Conservation (phyloP, 2,797 vertebrate genomes). For the Ptychobarbus kaznakovi region DNA sequence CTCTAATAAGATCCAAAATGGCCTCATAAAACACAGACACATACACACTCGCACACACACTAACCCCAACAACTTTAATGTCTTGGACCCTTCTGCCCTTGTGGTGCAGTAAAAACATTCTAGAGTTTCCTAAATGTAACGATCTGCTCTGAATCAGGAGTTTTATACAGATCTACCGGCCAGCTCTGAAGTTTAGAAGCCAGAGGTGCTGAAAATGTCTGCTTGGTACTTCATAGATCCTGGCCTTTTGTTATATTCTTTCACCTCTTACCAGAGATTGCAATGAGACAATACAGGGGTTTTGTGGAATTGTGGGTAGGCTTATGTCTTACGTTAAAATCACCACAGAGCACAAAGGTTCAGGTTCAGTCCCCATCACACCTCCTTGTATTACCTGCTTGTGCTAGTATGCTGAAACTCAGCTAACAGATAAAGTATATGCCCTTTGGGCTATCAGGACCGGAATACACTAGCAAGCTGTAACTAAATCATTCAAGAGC, state of each 20-base stretch:
- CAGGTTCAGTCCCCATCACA: not conserved
- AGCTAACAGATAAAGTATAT: constrained; percentile 32
- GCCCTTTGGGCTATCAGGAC: constrained; percentile 35
- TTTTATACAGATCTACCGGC: constrained; percentile 14
- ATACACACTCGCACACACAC: not conserved
- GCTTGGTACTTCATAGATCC: constrained; percentile 5
- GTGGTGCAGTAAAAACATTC: constrained; percentile 43
- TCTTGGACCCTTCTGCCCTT: constrained; percentile 37
- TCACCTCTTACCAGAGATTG: not conserved
- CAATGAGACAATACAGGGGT: not conserved
- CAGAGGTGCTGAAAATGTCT: constrained; percentile 23
- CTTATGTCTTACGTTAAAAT: constrained; percentile 1
- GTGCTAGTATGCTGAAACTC: constrained; percentile 26
- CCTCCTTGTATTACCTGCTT: constrained; percentile 11
- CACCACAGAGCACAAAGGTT: not conserved
- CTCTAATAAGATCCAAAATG: constrained; percentile 47
- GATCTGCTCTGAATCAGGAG: constrained; percentile 32
- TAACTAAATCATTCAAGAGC: constrained; percentile 31
- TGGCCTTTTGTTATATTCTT: not conserved
- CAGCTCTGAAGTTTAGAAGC: constrained; percentile 16
- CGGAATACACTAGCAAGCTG: constrained; percentile 34
- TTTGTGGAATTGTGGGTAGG: not conserved
- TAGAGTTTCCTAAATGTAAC: constrained; percentile 51
- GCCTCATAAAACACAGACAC: constrained; percentile 31
- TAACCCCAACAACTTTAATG: constrained; percentile 37